These are phyloP conservation scores for Neopipo cinnamomea DNA, from an alignment of 2,113 vertebrate genomes.

Conservation along the genomic window DNA sequence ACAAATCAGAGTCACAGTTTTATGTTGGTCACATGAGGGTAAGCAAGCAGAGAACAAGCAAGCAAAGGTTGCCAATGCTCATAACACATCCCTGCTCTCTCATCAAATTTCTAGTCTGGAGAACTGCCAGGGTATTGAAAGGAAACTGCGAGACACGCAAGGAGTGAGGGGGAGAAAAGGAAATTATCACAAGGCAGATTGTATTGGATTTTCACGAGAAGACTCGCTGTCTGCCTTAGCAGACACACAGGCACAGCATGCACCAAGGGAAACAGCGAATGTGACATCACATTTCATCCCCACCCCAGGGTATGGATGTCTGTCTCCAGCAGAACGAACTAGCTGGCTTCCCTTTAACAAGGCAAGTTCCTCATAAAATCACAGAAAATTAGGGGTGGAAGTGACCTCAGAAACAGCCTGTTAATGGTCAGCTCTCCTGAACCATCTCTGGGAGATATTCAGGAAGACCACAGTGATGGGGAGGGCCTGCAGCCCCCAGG, in stretches of 20 bases:
- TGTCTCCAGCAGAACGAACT: neutral
- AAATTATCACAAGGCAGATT: neutral
- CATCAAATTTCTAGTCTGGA: neutral
- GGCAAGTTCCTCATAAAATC: neutral
- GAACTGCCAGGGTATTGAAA: neutral
- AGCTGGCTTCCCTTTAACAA: neutral
- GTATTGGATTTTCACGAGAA: neutral
- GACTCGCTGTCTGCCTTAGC: neutral
- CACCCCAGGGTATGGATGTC: neutral
- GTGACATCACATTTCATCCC: neutral
- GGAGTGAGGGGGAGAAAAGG: neutral
- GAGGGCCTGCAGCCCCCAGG: neutral
- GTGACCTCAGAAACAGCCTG: neutral
- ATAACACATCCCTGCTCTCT: neutral
- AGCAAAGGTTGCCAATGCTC: neutral
- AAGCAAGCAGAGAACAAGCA: neutral
- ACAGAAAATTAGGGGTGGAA: neutral
- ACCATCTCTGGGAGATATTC: neutral
- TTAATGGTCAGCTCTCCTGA: neutral
- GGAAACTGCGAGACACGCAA: neutral
- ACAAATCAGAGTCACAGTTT: accelerated
- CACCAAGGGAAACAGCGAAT: neutral
- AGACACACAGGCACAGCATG: neutral
- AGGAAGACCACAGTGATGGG: neutral
- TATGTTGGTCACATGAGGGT: neutral